A percentile compares a stretch with the other conserved stretches of the same genome.
Evolutionary conservation across 2,797 vertebrate genomes (phyloP).

Genomic region (Cirrhinus mrigala): DNA sequence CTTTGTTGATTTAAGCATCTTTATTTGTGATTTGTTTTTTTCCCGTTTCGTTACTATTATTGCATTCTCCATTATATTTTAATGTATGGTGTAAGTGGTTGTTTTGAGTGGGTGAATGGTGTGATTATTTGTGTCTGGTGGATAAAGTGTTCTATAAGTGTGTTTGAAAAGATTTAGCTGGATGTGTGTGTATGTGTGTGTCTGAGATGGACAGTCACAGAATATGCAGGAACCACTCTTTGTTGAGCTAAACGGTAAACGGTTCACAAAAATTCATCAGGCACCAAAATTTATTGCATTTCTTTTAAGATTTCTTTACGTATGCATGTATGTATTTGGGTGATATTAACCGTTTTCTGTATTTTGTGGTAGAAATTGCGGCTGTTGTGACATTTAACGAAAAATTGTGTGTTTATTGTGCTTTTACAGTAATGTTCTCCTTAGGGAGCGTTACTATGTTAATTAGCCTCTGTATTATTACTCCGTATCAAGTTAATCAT

Average conservation of each 20-base stretch:
- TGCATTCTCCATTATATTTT: slow-evolving; percentile 30
- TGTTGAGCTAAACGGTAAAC: neutral
- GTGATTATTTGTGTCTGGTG: slow-evolving; percentile 14
- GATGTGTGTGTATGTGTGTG: neutral
- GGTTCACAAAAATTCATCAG: neutral
- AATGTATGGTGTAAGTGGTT: slow-evolving; percentile 41
- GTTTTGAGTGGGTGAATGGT: slow-evolving; percentile 41
- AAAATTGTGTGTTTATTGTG: neutral
- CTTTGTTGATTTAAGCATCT: neutral
- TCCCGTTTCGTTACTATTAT: neutral
- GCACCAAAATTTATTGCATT: neutral
- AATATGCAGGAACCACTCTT: slow-evolving; percentile 25
- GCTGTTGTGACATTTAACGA: slow-evolving; percentile 21
- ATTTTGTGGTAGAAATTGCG: slow-evolving; percentile 9
- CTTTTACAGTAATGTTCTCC: neutral
- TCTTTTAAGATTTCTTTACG: neutral
- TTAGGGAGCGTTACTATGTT: neutral
- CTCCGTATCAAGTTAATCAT: neutral
- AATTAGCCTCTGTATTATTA: neutral
- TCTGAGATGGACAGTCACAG: neutral
- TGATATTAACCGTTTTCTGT: slow-evolving; percentile 3
- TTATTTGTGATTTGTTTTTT: neutral
- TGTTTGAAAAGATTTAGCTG: slow-evolving; percentile 25
- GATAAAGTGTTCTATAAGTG: slow-evolving; percentile 19
- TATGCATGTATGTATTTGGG: slow-evolving; percentile 20